Base-by-base conservation (phyloP, 2,888 invertebrate species). In the Herminia tarsipennalis region DNA sequence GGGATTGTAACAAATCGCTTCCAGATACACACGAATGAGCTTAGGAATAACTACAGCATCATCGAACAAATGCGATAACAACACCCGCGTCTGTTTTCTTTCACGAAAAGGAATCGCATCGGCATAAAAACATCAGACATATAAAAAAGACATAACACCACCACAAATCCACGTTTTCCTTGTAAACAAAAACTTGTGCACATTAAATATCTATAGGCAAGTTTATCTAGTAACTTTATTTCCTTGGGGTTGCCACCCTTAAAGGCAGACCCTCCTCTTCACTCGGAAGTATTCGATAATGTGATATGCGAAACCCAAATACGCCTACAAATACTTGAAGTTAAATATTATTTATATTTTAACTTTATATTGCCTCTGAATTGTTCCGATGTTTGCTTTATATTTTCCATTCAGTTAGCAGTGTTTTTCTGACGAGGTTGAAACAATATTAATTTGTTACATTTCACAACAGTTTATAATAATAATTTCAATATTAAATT, bases 281-380 rank as follows among this genome's bases (percentile, higher is more conserved):
- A 50, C 51, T 49, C 57, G 48, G 61, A 67, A 63, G 55, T 56
- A 64, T 56, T 45, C 68, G 68, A 76, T 76, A 76, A 76, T 76
- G 69, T 68, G 72, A 75, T 73, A 76, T 70, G 65, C 48, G 67
- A 59, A 64, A 58, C 63, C 64, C 66, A 65, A 59, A 68, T 59
- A 56, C 56, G 48, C 53, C 57, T 43, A 46, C 47, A 35, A 39
- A 32, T 34, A 14, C 45, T 51, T 47, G 53, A 53, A 46, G 59
- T 56, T 66, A 63, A 59, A 56, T 62, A 48, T 29, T 16, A 14
- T 24, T 33, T 22, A 34, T 62, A 66, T 50, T 58, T 62, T 45
- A 36, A 29, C 46, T 49, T 62, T 66, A 38, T 55, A 41, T 47
- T 32, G 10, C 38, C 21, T 14, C 24, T 28, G 37, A 38, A 46